Base-by-base conservation (phyloP, 2,888 invertebrate genomes). In the Perdita meconis region DNA sequence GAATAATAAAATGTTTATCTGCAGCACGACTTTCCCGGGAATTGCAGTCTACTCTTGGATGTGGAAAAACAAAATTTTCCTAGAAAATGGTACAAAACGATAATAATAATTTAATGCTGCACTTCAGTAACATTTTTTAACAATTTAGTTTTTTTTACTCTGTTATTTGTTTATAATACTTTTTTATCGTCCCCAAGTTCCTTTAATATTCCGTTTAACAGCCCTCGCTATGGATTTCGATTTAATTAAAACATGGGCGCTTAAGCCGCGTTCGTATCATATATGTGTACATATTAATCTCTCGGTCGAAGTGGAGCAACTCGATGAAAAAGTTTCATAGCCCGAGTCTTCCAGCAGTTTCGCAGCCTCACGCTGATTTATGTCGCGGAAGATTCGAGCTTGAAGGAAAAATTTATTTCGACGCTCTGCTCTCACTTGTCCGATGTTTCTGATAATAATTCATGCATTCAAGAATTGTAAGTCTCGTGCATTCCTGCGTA, bases 221-320 rank as follows among this genome's bases (percentile, higher is more conserved):
- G 50, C 40, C 63, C 26, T 55, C 55, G 36, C 44, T 51, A 38
- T 40, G 61, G 64, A 65, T 77, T 83, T 83, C 51, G 70, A 80
- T 83, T 83, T 82, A 84, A 83, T 80, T 84, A 83, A 78, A 83
- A 72, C 64, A 53, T 67, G 26, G 56, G 60, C 68, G 47, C 63
- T 81, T 73, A 75, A 82, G 74, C 74, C 56, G 40, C 61, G 57
- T 70, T 73, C 66, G 68, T 61, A 70, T 59, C 57, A 65, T 40
- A 61, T 65, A 57, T 63, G 72, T 83, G n/a, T n/a, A n/a, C n/a
- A n/a, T 81, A 78, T 83, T 83, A 83, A 83, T 82, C 75, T 57
- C 36, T n/a, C 40, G 38, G 30, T 26, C 16, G 34, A 44, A 50
- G 44, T 51, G 51, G 50, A 26, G 60, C 36, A 50, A 40, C 47